Evolutionary conservation across 2,797 vertebrate species (phyloP).

Genomic region (Phalloptychus januarius): DNA sequence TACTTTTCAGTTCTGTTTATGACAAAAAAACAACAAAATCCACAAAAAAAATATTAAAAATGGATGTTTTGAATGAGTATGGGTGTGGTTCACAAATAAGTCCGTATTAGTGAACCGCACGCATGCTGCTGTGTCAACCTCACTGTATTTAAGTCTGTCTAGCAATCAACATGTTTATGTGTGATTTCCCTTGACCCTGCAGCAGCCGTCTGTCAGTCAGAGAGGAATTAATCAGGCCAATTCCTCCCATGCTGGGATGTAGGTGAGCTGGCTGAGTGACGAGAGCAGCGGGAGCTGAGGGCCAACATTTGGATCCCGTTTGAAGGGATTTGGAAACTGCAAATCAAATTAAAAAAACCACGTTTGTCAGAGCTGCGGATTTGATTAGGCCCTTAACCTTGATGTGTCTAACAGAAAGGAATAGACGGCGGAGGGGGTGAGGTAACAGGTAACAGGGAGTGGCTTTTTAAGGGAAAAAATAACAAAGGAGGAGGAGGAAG

Average conservation of each 20-base stretch:
- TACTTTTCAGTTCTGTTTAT: background rate
- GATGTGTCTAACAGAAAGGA: background rate
- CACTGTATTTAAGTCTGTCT: conserved; percentile 20
- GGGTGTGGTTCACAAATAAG: background rate
- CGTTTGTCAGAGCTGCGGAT: background rate
- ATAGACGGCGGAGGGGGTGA: background rate
- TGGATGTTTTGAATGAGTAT: too few relatives aligned
- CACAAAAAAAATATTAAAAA: background rate
- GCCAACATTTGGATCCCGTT: conserved; percentile 12
- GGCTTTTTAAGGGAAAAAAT: conserved; percentile 34
- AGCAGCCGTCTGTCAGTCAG: conserved; percentile 68
- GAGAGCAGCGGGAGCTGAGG: conserved; percentile 12
- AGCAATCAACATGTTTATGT: conserved; percentile 41
- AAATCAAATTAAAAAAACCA: background rate
- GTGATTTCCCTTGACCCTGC: conserved; percentile 61
- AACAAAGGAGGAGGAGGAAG: conserved; percentile 29
- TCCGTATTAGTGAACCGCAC: background rate
- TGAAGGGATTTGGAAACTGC: conserved; percentile 5
- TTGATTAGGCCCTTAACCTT: background rate
- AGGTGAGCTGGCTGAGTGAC: conserved; percentile 61
- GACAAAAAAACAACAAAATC: background rate
- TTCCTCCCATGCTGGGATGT: conserved; percentile 59
- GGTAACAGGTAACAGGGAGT: conserved; percentile 46
- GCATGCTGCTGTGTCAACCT: conserved; percentile 19
- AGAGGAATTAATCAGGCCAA: conserved; percentile 65